Evolutionary conservation across 1,140 invertebrate genomes (phyloP).

Genomic region (Drosophila equinoxialis): DNA sequence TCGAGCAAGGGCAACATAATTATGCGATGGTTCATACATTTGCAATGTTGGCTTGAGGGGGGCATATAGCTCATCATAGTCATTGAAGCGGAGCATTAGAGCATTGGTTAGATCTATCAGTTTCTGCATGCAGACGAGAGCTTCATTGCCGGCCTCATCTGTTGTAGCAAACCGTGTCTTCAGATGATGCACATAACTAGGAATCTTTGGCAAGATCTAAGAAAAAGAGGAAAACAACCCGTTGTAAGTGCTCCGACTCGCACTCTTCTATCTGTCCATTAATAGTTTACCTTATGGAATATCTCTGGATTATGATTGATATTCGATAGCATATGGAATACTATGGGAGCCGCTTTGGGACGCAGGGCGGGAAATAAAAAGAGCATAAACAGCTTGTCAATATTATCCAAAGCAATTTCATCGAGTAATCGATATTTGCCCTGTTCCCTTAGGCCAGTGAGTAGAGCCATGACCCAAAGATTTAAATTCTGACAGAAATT

Average conservation of each 20-base stretch:
- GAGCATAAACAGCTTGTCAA: constrained; percentile 83
- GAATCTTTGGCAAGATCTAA: constrained; percentile 79
- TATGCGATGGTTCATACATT: constrained; percentile 57
- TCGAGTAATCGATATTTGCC: constrained; percentile 83
- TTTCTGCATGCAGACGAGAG: constrained; percentile 83
- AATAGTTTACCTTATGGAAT: constrained; percentile 82
- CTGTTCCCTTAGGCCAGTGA: constrained; percentile 84
- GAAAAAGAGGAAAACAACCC: not conserved
- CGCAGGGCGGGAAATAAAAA: constrained; percentile 83
- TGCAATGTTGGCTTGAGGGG: constrained; percentile 59
- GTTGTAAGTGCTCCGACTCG: too few species aligned
- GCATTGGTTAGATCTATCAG: constrained; percentile 84
- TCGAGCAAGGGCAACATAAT: constrained; percentile 49
- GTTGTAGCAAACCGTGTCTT: constrained; percentile 38
- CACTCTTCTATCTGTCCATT: too few species aligned
- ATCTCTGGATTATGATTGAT: constrained; percentile 83
- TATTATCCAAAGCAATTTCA: constrained; percentile 83
- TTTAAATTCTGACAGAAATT: constrained; percentile 84
- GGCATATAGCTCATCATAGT: constrained; percentile 82
- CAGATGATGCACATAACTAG: constrained; percentile 68
- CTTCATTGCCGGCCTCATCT: constrained; percentile 83
- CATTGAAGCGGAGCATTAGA: constrained; percentile 84
- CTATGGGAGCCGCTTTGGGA: constrained; percentile 83
- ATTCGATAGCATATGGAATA: constrained; percentile 84
- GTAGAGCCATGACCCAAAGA: constrained; percentile 84